Base-by-base conservation (phyloP, 2,113 vertebrate species). In the Planiliza haematocheilus region DNA sequence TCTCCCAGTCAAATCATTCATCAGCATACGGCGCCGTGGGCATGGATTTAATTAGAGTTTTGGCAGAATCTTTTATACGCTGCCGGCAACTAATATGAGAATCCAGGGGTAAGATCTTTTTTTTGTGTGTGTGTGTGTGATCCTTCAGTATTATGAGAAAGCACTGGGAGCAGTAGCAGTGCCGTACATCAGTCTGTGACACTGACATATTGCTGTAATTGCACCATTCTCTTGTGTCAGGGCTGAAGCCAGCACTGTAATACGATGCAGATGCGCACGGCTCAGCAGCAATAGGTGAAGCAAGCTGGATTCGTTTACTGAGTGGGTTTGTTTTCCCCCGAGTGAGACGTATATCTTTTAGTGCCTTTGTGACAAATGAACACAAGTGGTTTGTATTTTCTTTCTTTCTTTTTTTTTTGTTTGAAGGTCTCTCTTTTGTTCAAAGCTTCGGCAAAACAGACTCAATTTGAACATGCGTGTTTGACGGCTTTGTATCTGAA, bases 151-250 rank as follows among this genome's bases (percentile, higher is more conserved):
- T 17, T 68, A 52, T 21, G 52, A 62, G 50, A 41, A 37, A 36
- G n/a, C 38, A n/a, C n/a, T 62, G 46, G 11, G 53, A 67, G 62
- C 52, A 53, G 53, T 18, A 55, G 24, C 63, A 17, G 59, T 53
- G 64, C 46, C 14, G 8, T 58, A 46, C 36, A 74, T 71, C 52
- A 41, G 49, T 42, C 10, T 56, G 66, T 73, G 79, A 86, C 56
- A 61, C 24, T 81, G 80, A 85, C 74, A 52, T 73, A 88, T 85
- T 7, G 1, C 61, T 62, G 45, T 86, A 81, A 79, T 85, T 62
- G 62, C 69, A 34, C 7, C 39, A n/a, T 69, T 59, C 73, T 37
- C 43, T 64, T 17, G 78, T 79, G 71, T 75, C 38, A 20, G 13
- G 39, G 61, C 55, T 56, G 14, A 4, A 69, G 55, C 36, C 37